phyloP scores from a whole-genome alignment of 2,113 vertebrate genomes.

The Mastomys coucha region DNA sequence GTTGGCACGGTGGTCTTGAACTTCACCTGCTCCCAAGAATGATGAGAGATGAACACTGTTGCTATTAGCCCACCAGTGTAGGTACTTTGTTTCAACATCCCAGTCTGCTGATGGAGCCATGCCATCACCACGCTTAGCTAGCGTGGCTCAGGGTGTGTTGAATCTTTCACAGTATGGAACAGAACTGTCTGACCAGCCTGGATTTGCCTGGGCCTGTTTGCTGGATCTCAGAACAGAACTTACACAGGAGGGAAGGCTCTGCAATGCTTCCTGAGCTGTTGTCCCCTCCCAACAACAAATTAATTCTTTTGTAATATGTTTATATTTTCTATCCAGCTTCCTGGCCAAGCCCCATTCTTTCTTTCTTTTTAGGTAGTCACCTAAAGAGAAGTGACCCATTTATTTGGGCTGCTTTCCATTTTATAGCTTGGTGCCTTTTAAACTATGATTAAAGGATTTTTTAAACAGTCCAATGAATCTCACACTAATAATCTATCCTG shows the following conservation, averaged over 20 bases:
- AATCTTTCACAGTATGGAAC: background rate
- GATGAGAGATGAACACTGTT: background rate
- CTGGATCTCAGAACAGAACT: background rate
- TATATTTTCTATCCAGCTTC: background rate
- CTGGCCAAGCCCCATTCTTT: background rate
- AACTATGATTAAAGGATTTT: background rate
- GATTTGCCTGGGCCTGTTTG: background rate
- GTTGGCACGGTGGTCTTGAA: background rate
- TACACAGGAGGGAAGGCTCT: background rate
- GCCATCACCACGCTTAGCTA: background rate
- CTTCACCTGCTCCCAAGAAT: background rate
- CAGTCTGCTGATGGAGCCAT: background rate
- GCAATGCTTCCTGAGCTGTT: background rate
- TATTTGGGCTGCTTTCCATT: background rate
- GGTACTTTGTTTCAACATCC: background rate
- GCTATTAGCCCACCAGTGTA: background rate
- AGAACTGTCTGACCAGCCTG: background rate
- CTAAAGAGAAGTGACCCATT: no score
- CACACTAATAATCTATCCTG: background rate
- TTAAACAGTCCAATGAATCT: background rate
- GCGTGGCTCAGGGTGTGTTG: background rate
- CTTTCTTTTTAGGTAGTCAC: background rate
- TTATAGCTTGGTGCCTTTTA: background rate
- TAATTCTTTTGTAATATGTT: background rate
- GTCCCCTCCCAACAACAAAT: background rate